A percentile compares a stretch with the other conserved stretches of the same genome.
Evolutionary conservation across 2,113 vertebrate genomes (phyloP).

Genomic region (Salminus brasiliensis): DNA sequence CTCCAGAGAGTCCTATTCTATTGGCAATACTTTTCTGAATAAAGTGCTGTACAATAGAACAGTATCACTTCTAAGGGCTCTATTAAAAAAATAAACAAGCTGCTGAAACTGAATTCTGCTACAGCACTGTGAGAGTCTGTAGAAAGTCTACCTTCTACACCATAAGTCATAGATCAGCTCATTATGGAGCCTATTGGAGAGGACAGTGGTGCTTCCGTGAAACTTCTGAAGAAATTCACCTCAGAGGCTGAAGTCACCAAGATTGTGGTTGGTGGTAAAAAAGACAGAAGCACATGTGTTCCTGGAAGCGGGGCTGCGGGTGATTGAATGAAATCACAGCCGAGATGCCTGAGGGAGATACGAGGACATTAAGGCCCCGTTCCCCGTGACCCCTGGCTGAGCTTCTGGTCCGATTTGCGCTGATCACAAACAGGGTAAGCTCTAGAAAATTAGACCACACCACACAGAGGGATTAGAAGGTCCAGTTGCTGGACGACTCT

Average conservation of each 20-base stretch:
- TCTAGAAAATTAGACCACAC: conserved; percentile 49
- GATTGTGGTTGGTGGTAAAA: conserved; percentile 3
- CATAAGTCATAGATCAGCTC: not conserved
- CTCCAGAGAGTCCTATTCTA: no score
- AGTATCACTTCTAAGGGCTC: no score
- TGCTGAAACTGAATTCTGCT: not conserved
- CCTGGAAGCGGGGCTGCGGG: conserved; percentile 47
- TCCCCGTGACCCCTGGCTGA: conserved; percentile 76
- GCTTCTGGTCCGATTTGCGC: conserved; percentile 66
- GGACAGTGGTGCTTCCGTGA: not conserved
- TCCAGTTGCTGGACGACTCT: conserved; percentile 73
- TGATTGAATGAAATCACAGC: conserved; percentile 63
- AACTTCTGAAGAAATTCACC: conserved; percentile 1
- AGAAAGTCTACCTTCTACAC: not conserved
- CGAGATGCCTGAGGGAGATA: conserved; percentile 65
- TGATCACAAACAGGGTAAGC: conserved; percentile 62
- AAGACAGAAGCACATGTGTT: conserved; percentile 50
- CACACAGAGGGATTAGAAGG: conserved; percentile 63
- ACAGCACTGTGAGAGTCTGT: not conserved
- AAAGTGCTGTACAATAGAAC: no score
- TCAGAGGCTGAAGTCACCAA: conserved; percentile 14
- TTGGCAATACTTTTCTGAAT: no score
- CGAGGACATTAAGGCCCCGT: conserved; percentile 44
- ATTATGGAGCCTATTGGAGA: not conserved
- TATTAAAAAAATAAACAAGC: no score